Evolutionary conservation across 2,888 invertebrate genomes (phyloP), one percentile per base, ranked within the genome.

Genomic region (Lasioglossum lativentre): DNA sequence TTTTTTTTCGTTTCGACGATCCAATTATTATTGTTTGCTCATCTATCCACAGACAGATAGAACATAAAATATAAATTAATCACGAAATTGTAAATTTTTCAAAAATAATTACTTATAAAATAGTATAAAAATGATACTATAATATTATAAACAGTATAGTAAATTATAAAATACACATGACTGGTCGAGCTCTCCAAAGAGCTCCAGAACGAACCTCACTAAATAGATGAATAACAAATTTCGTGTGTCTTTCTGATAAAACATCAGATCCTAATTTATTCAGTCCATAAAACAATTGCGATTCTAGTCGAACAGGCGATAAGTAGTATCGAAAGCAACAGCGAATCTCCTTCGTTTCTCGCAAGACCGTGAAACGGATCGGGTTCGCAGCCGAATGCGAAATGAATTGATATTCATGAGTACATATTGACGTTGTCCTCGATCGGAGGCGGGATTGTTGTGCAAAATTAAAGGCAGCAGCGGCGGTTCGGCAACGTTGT

Each of bases 341-440:
- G 23, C 23, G 8, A 52, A 52, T 52, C 23, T 52, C 23, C 23
- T 52, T 52, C 52, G 52, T 52, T 52, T 52, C 23, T 52, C 52
- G 52, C 1, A 8, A 52, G 23, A 52, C 23, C 52, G 52, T 52
- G 52, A 52, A 52, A 52, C 23, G 23, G 52, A 52, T 52, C 52
- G 10, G 23, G 10, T 23, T 59, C 16, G 27, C 1, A 16, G 27
- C 52, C 59, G 27, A 59, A 14, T 27, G 27, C 27, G 59, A 23
- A 68, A 38, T 23, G 10, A 38, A 34, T 68, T 68, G 68, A 68
- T 68, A 68, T 68, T 68, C 68, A 68, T 19, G 38, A 68, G 38
- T 34, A 38, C 23, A 23, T 19, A 30, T 66, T 30, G 66, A 8
- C 16, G 8, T 34, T 30, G 34, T 66, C 66, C 66, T 66, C 66